Conservation (phyloP, 2,797 vertebrate genomes). For the Valencia hispanica region DNA sequence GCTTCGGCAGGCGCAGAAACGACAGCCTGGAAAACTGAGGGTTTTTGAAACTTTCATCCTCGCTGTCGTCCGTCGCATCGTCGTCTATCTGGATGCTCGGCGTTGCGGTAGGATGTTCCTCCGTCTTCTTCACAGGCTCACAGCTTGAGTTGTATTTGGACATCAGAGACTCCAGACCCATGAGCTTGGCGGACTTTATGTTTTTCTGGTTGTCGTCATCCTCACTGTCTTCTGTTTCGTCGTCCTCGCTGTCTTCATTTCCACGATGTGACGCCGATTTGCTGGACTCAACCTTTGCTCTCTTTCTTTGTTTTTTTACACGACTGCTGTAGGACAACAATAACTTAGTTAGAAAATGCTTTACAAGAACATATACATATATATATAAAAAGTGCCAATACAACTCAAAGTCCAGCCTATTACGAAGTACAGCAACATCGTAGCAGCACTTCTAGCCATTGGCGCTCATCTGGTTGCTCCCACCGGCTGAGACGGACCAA, state of each 20-base stretch:
- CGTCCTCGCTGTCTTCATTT: neutral
- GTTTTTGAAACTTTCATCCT: neutral
- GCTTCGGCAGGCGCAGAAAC: neutral
- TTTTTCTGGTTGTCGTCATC: neutral
- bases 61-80: conserved; percentile 2
- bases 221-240: neutral
- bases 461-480: too few species aligned
- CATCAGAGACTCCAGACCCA: neutral
- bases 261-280: neutral
- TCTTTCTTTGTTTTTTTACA: neutral
- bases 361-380: neutral
- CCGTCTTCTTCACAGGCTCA: neutral
- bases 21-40: neutral
- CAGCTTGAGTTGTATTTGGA: neutral
- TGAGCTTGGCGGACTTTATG: neutral
- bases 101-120: neutral
- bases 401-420: neutral
- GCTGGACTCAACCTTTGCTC: neutral
- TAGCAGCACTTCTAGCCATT: too few species aligned
- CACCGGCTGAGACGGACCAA: too few species aligned
- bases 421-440: too few species aligned
- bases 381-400: neutral
- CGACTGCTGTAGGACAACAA: neutral
- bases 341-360: neutral
- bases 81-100: neutral